Evolutionary conservation across 2,797 vertebrate species (phyloP).

Genomic region (Manis crassicaudata): DNA sequence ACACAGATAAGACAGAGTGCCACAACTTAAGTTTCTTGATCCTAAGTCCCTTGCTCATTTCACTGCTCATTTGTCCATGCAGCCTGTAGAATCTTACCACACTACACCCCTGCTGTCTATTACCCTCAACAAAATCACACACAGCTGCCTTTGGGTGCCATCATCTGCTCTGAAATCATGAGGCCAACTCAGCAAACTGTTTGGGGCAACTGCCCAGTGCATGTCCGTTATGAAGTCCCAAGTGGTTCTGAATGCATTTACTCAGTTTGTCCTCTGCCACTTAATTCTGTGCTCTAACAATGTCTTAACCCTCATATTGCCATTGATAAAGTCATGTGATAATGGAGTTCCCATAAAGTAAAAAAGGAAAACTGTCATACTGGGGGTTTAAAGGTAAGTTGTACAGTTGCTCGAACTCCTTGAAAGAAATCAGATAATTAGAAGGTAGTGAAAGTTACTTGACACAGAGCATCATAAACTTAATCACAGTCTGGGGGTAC

Average conservation of each 20-base stretch:
- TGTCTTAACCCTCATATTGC: not conserved
- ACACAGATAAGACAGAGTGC: not conserved
- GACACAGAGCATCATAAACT: not conserved
- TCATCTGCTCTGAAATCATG: not conserved
- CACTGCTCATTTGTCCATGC: not conserved
- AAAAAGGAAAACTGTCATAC: not conserved
- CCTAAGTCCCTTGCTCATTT: not conserved
- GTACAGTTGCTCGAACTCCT: not conserved
- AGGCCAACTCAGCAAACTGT: not conserved
- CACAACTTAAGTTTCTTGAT: not conserved
- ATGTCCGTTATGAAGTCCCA: not conserved
- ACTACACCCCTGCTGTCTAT: not conserved
- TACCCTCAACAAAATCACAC: not conserved
- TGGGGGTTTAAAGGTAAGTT: not conserved
- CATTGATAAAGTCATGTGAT: not conserved
- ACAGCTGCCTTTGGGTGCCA: not conserved
- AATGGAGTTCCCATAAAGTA: not conserved
- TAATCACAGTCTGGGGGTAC: not conserved
- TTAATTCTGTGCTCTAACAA: not conserved
- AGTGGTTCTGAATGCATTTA: not conserved
- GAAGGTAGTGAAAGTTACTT: not conserved
- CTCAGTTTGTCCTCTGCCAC: not conserved
- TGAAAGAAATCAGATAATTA: not conserved
- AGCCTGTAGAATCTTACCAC: not conserved
- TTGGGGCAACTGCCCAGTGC: not conserved